Evolutionary conservation across 2,797 vertebrate species (phyloP).

Genomic region (Lagodon rhomboides): DNA sequence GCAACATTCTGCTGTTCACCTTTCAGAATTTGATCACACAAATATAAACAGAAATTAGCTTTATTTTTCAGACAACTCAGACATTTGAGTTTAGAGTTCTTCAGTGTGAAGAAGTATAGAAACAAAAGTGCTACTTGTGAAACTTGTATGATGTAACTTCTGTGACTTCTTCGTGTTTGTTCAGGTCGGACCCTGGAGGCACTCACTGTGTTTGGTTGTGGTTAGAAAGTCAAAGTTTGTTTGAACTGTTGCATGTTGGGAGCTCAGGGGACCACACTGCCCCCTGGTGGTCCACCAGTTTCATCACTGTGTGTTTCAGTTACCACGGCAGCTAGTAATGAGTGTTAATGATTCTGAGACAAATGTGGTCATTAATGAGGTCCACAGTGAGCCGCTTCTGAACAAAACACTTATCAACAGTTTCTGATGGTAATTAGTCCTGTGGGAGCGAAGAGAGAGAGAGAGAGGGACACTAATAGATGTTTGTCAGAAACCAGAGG

Average conservation of each 20-base stretch:
- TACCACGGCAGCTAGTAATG: constrained; percentile 26
- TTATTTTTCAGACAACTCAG: too few species aligned
- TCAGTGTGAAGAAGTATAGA: neutral
- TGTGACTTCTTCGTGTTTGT: neutral
- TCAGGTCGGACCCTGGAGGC: neutral
- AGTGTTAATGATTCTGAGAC: constrained; percentile 38
- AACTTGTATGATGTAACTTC: neutral
- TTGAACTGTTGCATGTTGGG: constrained; percentile 31
- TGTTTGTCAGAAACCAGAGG: constrained; percentile 27
- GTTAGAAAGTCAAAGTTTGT: constrained; percentile 1
- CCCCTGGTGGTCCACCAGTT: neutral
- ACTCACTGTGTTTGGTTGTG: constrained; percentile 9
- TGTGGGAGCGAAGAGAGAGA: constrained; percentile 25
- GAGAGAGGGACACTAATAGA: constrained; percentile 14
- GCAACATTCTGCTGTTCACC: neutral
- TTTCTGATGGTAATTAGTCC: constrained; percentile 77
- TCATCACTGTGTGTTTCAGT: constrained; percentile 12
- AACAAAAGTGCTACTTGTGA: neutral
- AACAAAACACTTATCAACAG: constrained; percentile 59
- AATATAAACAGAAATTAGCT: neutral
- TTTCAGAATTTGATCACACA: neutral
- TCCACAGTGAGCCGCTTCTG: constrained; percentile 37
- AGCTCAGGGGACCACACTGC: constrained; percentile 23
- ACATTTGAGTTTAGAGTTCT: neutral
- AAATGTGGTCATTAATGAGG: constrained; percentile 47